Conservation (phyloP, 2,797 vertebrate genomes). For the Hoplostethus atlanticus region DNA sequence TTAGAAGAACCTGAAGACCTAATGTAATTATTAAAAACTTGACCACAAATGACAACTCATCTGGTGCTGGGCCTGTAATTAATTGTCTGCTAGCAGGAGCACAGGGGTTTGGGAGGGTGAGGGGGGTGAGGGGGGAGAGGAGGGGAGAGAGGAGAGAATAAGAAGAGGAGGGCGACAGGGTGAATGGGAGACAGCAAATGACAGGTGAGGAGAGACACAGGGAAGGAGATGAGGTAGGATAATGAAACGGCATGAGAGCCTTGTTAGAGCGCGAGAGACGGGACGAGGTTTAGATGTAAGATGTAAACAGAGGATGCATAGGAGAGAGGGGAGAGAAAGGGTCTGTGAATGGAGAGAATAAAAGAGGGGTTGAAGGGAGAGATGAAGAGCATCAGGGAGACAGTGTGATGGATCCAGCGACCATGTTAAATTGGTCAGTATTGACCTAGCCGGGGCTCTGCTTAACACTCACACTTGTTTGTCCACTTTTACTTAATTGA, state of each 20-base stretch:
- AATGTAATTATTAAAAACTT: constrained; percentile 84
- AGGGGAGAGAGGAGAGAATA: constrained; percentile 28
- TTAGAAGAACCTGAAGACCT: constrained; percentile 64
- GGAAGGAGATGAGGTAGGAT: constrained; percentile 61
- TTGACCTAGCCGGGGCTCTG: constrained; percentile 75
- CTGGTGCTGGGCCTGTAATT: constrained; percentile 75
- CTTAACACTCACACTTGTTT: constrained; percentile 85
- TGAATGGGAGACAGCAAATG: constrained; percentile 54
- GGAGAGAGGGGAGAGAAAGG: constrained; percentile 20
- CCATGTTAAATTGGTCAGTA: constrained; percentile 75
- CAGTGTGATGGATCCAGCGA: constrained; percentile 71
- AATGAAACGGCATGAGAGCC: constrained; percentile 59
- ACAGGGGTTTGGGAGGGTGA: constrained; percentile 36
- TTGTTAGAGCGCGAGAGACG: constrained; percentile 37
- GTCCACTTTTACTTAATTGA: constrained; percentile 86
- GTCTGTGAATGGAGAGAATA: constrained; percentile 16
- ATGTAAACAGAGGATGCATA: constrained; percentile 8
- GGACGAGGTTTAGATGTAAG: constrained; percentile 42
- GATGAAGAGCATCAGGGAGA: constrained; percentile 11
- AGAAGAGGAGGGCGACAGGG: constrained; percentile 4
- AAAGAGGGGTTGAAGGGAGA: constrained; percentile 23
- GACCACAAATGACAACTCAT: constrained; percentile 83
- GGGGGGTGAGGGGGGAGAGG: constrained; percentile 6
- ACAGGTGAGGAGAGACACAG: constrained; percentile 49
- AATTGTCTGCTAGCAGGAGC: constrained; percentile 75